Conservation (phyloP, 2,797 vertebrate genomes). For the Spheniscus humboldti region DNA sequence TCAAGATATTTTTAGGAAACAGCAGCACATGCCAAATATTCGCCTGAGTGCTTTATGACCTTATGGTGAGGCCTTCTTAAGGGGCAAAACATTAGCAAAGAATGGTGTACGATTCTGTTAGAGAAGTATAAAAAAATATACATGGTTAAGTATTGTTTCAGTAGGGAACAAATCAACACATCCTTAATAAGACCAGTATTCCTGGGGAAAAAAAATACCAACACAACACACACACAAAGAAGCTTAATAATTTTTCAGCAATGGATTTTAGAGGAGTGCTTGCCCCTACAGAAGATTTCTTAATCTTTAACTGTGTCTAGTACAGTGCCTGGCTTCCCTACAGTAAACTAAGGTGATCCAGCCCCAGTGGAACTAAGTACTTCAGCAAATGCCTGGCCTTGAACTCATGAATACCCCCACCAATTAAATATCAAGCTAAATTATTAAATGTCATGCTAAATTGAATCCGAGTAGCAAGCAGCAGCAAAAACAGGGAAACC, state of each 20-base stretch:
- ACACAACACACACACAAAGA: background rate
- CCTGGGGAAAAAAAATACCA: background rate
- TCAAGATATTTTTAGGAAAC: conserved; percentile 2
- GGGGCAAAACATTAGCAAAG: background rate
- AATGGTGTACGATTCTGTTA: background rate
- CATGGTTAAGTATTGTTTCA: background rate
- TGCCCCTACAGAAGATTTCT: background rate
- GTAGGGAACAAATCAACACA: background rate
- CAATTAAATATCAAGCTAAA: background rate
- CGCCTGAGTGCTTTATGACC: background rate
- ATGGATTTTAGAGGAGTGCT: background rate
- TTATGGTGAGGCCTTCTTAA: background rate
- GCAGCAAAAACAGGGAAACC: background rate
- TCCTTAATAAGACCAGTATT: background rate
- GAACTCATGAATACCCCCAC: background rate
- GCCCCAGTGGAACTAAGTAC: background rate
- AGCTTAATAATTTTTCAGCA: background rate
- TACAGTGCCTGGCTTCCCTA: background rate
- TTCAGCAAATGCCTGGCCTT: background rate
- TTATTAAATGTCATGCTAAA: background rate
- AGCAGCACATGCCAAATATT: background rate
- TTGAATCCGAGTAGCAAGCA: background rate
- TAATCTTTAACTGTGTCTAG: background rate
- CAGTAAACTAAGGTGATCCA: background rate
- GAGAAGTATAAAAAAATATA: background rate